Percentiles rank a stretch among this genome's conserved stretches.
Conservation (phyloP, 2,797 vertebrate genomes). For the Sylvia borin region DNA sequence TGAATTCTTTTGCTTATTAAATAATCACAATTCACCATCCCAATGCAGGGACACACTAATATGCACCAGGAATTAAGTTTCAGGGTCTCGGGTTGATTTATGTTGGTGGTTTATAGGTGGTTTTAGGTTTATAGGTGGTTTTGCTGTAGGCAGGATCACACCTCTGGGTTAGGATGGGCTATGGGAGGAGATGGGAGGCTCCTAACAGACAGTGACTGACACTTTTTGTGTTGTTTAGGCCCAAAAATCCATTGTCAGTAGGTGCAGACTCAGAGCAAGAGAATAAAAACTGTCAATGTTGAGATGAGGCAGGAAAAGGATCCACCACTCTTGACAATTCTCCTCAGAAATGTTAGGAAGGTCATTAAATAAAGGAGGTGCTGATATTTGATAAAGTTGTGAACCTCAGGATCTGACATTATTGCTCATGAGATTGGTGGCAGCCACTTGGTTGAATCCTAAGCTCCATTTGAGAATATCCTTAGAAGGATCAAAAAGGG, state of each 20-base stretch:
- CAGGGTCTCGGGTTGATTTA: background rate
- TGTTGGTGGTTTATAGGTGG: background rate
- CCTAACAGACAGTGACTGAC: background rate
- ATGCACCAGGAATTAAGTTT: background rate
- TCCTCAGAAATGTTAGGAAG: background rate
- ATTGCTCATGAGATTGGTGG: background rate
- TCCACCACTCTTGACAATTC: background rate
- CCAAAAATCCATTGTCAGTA: background rate
- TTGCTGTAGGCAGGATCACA: background rate
- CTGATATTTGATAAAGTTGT: background rate
- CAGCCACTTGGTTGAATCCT: background rate
- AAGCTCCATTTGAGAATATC: background rate
- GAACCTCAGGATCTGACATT: background rate
- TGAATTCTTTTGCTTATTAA: background rate
- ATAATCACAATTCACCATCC: background rate
- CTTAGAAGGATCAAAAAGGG: background rate
- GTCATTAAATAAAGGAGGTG: background rate
- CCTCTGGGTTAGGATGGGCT: background rate
- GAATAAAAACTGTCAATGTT: background rate
- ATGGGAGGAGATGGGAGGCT: background rate
- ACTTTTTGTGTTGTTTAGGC: background rate
- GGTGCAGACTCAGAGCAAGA: background rate
- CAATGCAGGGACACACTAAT: background rate
- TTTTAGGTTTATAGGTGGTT: background rate
- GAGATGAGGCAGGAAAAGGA: background rate